phyloP scores from a whole-genome alignment of 2,113 vertebrate species.

The Actenoides hombroni region DNA sequence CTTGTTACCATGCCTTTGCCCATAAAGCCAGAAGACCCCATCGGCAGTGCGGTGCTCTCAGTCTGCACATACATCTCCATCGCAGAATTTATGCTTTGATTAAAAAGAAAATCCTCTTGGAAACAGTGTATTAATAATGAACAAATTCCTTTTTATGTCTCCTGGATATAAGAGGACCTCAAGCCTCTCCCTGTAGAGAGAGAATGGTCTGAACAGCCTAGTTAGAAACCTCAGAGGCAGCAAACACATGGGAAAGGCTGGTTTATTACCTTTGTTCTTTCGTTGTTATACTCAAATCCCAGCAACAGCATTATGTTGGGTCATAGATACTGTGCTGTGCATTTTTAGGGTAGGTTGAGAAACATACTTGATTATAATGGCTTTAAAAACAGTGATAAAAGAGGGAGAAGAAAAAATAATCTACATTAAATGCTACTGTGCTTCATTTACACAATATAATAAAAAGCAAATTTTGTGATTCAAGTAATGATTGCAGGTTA shows the following conservation, averaged over 20 bases:
- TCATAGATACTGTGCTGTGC: background rate
- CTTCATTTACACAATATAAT: slow-evolving; percentile 50
- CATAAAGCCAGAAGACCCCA: background rate
- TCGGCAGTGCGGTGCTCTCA: rapidly evolving
- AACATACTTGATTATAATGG: background rate
- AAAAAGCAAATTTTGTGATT: slow-evolving; percentile 57
- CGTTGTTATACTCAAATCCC: background rate
- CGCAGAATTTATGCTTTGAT: background rate
- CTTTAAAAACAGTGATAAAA: slow-evolving; percentile 31
- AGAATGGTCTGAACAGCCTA: background rate
- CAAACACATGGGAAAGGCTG: background rate
- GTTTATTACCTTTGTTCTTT: background rate
- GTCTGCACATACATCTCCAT: background rate
- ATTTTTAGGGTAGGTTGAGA: background rate
- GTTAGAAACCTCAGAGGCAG: background rate
- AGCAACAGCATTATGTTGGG: background rate
- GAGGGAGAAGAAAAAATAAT: slow-evolving; percentile 11
- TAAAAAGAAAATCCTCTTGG: background rate
- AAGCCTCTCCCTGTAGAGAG: background rate
- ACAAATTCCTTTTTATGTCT: slow-evolving; percentile 30
- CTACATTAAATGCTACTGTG: slow-evolving; percentile 15
- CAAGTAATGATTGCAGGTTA: slow-evolving; percentile 52
- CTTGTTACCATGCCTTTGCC: background rate
- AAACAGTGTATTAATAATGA: slow-evolving; percentile 12
- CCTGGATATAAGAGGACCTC: background rate